Percentiles rank a stretch among this genome's conserved stretches.
Evolutionary conservation across 2,888 invertebrate species (phyloP).

Genomic region (Cheilosia vernalis): DNA sequence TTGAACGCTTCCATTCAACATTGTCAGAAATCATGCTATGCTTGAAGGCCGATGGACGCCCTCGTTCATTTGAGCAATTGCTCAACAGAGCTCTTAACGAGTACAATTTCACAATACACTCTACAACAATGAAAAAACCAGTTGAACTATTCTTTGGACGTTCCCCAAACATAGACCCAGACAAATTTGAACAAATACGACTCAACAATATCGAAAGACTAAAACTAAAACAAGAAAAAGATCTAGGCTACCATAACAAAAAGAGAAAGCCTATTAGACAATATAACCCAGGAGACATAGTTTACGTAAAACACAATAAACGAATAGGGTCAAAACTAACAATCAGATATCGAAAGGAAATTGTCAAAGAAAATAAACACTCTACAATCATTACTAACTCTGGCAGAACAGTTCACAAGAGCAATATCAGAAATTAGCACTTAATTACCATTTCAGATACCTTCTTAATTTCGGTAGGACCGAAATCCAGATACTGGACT

Average conservation of each 20-base stretch:
- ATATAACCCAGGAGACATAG: slow-evolving; percentile 51
- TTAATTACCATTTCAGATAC: slow-evolving; percentile 11
- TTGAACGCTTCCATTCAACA: slow-evolving; percentile 73
- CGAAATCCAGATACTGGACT: slow-evolving; percentile 22
- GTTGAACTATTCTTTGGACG: too few relatives aligned
- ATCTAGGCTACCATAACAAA: too few relatives aligned
- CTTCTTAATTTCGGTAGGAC: slow-evolving; percentile 1
- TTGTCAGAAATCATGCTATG: slow-evolving; percentile 69
- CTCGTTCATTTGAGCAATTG: slow-evolving; percentile 61
- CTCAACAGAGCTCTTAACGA: slow-evolving; percentile 58
- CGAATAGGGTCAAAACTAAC: slow-evolving; percentile 62
- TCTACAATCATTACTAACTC: slow-evolving; percentile 40
- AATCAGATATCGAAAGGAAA: slow-evolving; percentile 55
- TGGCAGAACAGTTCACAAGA: slow-evolving; percentile 43
- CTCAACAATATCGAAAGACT: too few relatives aligned
- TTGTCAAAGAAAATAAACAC: slow-evolving; percentile 37
- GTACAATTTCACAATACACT: slow-evolving; percentile 55
- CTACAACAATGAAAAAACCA: too few relatives aligned
- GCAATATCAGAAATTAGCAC: slow-evolving; percentile 10
- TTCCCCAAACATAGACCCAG: too few relatives aligned
- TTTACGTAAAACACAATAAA: slow-evolving; percentile 55
- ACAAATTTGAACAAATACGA: slow-evolving; percentile 59
- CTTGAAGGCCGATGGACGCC: slow-evolving; percentile 35
- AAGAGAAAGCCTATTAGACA: slow-evolving; percentile 47
- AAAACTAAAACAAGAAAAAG: too few relatives aligned